Evolutionary conservation across 2,797 vertebrate genomes (phyloP).

Genomic region (Lophius americanus): DNA sequence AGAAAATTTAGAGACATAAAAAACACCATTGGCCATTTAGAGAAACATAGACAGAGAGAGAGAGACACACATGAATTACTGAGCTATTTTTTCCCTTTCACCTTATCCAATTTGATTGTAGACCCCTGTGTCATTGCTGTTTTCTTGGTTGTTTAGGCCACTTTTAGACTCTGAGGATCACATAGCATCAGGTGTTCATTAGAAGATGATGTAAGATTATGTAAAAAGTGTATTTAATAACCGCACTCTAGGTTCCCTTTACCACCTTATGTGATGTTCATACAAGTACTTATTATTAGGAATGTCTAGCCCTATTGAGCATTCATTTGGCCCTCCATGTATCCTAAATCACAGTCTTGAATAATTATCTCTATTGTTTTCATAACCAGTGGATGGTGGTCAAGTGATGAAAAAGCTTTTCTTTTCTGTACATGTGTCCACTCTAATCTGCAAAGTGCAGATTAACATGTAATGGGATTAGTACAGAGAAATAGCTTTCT

Average conservation of each 20-base stretch:
- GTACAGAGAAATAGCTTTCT: constrained; percentile 62
- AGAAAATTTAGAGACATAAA: too few relatives aligned
- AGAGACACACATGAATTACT: constrained; percentile 3
- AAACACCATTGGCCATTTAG: too few relatives aligned
- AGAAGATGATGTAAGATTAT: constrained; percentile 26
- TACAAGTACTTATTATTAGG: constrained; percentile 1
- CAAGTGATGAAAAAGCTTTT: constrained; percentile 30
- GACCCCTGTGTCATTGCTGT: constrained; percentile 25
- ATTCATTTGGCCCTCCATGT: background rate
- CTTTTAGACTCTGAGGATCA: constrained; percentile 56
- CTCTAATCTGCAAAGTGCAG: constrained; percentile 74
- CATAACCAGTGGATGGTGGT: constrained; percentile 14
- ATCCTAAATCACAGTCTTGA: constrained; percentile 6
- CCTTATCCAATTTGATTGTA: constrained; percentile 1
- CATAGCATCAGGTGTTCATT: constrained; percentile 42
- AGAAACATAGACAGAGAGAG: too few relatives aligned
- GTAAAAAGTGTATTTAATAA: constrained; percentile 32
- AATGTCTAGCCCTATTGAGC: constrained; percentile 20
- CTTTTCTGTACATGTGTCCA: constrained; percentile 52
- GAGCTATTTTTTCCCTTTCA: background rate
- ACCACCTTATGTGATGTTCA: constrained; percentile 13
- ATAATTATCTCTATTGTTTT: constrained; percentile 14
- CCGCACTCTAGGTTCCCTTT: constrained; percentile 8
- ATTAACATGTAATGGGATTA: constrained; percentile 81
- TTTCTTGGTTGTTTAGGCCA: constrained; percentile 37